phyloP scores from a whole-genome alignment of 2,888 invertebrate species.

The Lasioglossum marginatum region DNA sequence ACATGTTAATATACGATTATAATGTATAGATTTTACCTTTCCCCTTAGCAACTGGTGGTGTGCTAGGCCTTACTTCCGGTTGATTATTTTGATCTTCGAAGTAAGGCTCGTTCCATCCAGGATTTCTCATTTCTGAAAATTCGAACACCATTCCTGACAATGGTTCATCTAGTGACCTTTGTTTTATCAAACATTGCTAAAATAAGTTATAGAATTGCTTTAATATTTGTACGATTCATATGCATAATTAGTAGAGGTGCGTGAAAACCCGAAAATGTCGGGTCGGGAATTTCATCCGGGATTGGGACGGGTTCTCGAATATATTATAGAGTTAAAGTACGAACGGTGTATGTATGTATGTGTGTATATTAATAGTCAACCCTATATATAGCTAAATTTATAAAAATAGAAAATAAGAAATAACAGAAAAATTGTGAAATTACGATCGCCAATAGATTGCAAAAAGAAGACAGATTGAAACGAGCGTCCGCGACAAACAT shows the following conservation, averaged over 20 bases:
- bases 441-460: too few species aligned
- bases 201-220: constrained; percentile 22
- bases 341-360: too few species aligned
- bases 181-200: constrained; percentile 93
- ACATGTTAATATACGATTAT: background rate
- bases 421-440: too few species aligned
- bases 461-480: too few species aligned
- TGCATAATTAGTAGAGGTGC: background rate
- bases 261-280: background rate
- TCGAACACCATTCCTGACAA: constrained; percentile 86
- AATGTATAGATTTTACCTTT: constrained; percentile 72
- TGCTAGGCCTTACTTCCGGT: constrained; percentile 84
- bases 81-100: constrained; percentile 83
- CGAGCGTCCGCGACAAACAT: too few species aligned
- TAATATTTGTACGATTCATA: background rate
- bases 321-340: background rate
- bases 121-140: constrained; percentile 78
- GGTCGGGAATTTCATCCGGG: background rate
- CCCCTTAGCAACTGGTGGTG: constrained; percentile 83
- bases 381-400: too few species aligned
- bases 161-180: constrained; percentile 95
- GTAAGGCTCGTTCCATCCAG: constrained; percentile 72
- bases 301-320: background rate
- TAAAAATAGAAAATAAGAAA: too few species aligned
- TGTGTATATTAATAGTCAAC: too few species aligned